Evolutionary conservation across 2,113 vertebrate species (phyloP).

Genomic region (Heliornis fulica): DNA sequence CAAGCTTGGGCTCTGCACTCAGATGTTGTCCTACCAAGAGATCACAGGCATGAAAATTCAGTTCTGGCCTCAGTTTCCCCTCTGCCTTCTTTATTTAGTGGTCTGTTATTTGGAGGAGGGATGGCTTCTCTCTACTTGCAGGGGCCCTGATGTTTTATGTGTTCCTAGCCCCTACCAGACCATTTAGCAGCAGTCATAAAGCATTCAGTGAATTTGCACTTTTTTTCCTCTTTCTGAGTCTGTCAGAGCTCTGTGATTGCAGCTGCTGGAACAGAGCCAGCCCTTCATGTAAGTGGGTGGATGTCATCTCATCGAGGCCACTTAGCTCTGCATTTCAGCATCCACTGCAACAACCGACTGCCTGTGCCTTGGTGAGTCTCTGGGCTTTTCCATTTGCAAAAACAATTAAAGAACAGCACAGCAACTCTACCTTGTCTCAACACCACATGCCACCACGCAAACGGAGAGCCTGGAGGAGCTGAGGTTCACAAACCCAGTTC

Average conservation of each 20-base stretch:
- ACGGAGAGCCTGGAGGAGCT: background rate
- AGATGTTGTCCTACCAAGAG: background rate
- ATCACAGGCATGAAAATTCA: fast-evolving
- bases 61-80: background rate
- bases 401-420: fast-evolving
- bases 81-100: background rate
- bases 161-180: background rate
- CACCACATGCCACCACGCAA: fast-evolving
- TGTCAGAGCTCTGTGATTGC: background rate
- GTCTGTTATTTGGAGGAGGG: fast-evolving
- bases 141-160: background rate
- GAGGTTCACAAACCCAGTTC: background rate
- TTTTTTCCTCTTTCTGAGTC: fast-evolving
- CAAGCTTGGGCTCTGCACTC: background rate
- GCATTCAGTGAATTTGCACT: background rate
- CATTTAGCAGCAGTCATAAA: background rate
- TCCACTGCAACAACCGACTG: background rate
- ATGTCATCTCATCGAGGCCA: background rate
- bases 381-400: background rate
- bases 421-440: background rate
- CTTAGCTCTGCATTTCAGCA: background rate
- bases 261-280: background rate
- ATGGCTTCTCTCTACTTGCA: background rate
- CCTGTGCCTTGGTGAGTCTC: background rate
- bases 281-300: background rate